Evolutionary conservation across 2,888 invertebrate species (phyloP).

Genomic region (Lasioglossum vierecki): DNA sequence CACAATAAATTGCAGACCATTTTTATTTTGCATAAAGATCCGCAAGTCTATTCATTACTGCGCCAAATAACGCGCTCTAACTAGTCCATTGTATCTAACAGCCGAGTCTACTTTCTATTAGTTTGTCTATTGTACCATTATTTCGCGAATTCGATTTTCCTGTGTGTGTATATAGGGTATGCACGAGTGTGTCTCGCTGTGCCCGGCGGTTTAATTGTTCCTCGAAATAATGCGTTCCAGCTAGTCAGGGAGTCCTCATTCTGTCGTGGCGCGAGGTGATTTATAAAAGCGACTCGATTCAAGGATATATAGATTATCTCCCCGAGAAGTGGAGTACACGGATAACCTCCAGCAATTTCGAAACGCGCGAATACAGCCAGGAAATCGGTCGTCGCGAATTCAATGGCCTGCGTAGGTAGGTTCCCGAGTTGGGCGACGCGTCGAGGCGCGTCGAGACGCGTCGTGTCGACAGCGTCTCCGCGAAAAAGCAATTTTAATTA

Average conservation of each 20-base stretch:
- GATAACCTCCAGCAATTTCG: background rate
- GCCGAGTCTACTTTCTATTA: background rate
- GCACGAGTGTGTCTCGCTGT: background rate
- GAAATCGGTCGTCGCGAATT: background rate
- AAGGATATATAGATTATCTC: background rate
- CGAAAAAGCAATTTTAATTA: slow-evolving; percentile 13
- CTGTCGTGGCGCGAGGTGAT: background rate
- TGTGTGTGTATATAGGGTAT: background rate
- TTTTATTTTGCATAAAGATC: too few relatives aligned
- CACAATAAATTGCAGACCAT: too few relatives aligned
- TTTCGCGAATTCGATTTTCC: background rate
- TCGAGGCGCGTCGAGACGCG: background rate
- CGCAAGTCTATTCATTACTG: background rate
- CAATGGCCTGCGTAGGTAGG: slow-evolving; percentile 1
- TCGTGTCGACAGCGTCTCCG: slow-evolving; percentile 11
- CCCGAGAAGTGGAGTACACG: background rate
- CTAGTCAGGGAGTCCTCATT: background rate
- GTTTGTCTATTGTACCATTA: slow-evolving; percentile 1
- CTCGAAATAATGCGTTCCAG: background rate
- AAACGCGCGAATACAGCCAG: background rate
- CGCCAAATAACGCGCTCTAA: slow-evolving; percentile 1
- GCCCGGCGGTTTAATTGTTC: background rate
- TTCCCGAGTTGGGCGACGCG: background rate
- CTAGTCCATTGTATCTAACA: background rate
- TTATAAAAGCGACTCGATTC: slow-evolving; percentile 6